Evolutionary conservation across 1,140 invertebrate species (phyloP), one percentile per base, ranked within the genome.

Genomic region (Drosophila tani): DNA sequence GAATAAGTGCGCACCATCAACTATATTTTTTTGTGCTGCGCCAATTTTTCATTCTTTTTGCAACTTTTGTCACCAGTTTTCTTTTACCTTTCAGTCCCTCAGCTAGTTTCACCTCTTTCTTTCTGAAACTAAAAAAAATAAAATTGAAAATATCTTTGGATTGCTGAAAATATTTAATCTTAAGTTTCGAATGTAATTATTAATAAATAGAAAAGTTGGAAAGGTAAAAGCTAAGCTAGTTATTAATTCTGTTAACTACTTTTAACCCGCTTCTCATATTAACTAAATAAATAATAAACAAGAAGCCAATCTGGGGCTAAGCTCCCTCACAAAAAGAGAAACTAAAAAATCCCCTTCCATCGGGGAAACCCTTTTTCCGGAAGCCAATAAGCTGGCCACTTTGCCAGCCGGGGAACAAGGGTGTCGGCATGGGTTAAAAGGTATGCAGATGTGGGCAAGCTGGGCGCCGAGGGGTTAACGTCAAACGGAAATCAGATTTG

Each of bases 401-500:
- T 87, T 73, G 83, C 80, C 66, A 57, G 14, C 53, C 32, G 29
- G n/a, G n/a, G 49, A 29, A 38, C 50, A 15, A 11, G 43, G 50
- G 24, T 14, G 51, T 12, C 27, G 45, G 35, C 59, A 19, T 32
- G 53, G 27, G 55, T 58, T 59, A 17, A 56, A 24, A 51, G 56
- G 63, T 43, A 67, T 56, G 60, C 51, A 49, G 51, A 56, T 67
- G 47, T 40, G 45, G 14, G 35, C 14, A 17, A 35, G 17, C 15
- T 35, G 32, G 32, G 32, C 32, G 3, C 15, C 5, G 7, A 35
- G 38, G 35, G n/a, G 49, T 21, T 50, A 67, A 46, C 67, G 68
- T 83, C 77, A 71, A 70, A 77, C 78, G 84, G 85, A 90, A 79
- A 90, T 90, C 85, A 78, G 85, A 88, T 90, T 90, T 90, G 85